phyloP scores from a whole-genome alignment of 2,113 vertebrate genomes.

The Camelus dromedarius region DNA sequence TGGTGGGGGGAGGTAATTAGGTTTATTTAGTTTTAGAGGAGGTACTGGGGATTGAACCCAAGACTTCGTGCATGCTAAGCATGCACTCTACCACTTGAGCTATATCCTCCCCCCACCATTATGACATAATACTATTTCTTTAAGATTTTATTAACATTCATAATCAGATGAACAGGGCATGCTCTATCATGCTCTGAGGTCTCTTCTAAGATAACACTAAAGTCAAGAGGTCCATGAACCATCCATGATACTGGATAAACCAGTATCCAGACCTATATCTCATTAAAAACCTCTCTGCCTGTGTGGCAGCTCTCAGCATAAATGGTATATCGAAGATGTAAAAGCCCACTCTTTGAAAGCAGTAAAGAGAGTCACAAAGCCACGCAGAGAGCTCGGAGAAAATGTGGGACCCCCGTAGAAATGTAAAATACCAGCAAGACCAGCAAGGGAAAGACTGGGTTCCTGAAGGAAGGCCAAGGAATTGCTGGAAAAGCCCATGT shows the following conservation, averaged over 20 bases:
- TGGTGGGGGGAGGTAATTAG: too few relatives aligned
- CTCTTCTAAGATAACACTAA: not conserved
- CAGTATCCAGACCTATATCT: not conserved
- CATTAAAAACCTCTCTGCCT: not conserved
- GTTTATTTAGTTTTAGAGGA: too few relatives aligned
- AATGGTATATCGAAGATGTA: not conserved
- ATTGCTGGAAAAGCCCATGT: not conserved
- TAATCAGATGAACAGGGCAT: not conserved
- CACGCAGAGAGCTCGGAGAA: not conserved
- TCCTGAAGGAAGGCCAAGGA: not conserved
- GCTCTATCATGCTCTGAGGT: not conserved
- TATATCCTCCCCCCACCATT: too few relatives aligned
- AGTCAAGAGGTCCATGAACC: not conserved
- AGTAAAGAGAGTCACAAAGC: not conserved
- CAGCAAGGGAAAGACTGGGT: not conserved
- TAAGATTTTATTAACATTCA: not conserved
- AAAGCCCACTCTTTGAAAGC: not conserved
- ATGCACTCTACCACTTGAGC: too few relatives aligned
- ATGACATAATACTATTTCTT: not conserved
- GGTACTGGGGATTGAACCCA: too few relatives aligned
- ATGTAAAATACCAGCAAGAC: not conserved
- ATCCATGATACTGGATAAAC: too few relatives aligned
- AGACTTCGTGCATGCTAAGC: too few relatives aligned
- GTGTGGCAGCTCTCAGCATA: not conserved
- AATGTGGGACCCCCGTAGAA: not conserved